A percentile compares a stretch with the other conserved stretches of the same genome.
Conservation (phyloP, 2,888 invertebrate genomes). For the Sarcophaga rosellei region DNA sequence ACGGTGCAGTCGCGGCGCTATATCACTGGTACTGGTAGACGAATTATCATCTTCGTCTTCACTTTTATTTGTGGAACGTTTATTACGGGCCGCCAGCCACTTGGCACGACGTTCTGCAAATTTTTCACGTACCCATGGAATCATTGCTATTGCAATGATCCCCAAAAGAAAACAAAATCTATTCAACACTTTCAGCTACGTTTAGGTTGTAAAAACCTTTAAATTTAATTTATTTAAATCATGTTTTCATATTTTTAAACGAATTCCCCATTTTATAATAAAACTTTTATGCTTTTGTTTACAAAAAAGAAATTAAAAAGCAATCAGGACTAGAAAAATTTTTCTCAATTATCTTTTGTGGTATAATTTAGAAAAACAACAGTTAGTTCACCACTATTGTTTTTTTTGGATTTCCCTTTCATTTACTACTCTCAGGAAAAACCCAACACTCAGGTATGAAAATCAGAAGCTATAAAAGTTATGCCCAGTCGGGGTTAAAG, state of each 20-base stretch:
- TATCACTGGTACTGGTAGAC: conserved; percentile 56
- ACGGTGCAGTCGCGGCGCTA: conserved; percentile 59
- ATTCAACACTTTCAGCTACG: conserved; percentile 4
- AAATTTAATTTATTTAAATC: not conserved
- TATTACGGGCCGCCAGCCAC: conserved; percentile 78
- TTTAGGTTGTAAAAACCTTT: not conserved
- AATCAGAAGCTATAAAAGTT: not conserved
- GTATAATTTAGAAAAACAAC: conserved; percentile 22
- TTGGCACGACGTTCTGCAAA: conserved; percentile 80
- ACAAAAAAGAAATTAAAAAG: conserved; percentile 28
- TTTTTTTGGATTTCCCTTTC: not conserved
- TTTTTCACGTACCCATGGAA: conserved; percentile 81
- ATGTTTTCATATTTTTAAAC: not conserved
- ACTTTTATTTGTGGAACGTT: conserved; percentile 68
- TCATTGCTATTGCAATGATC: conserved; percentile 73
- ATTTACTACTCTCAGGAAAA: not conserved
- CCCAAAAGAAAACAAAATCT: conserved; percentile 4
- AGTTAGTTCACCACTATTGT: conserved; percentile 26
- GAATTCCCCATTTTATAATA: conserved; percentile 29
- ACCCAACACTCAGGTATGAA: not conserved
- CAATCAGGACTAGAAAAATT: conserved; percentile 18
- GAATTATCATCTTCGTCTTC: conserved; percentile 56
- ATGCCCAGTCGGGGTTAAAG: not conserved
- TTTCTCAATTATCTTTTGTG: conserved; percentile 37
- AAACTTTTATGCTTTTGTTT: conserved; percentile 45